phyloP scores from a whole-genome alignment of 2,113 vertebrate species.

The Silurus meridionalis region DNA sequence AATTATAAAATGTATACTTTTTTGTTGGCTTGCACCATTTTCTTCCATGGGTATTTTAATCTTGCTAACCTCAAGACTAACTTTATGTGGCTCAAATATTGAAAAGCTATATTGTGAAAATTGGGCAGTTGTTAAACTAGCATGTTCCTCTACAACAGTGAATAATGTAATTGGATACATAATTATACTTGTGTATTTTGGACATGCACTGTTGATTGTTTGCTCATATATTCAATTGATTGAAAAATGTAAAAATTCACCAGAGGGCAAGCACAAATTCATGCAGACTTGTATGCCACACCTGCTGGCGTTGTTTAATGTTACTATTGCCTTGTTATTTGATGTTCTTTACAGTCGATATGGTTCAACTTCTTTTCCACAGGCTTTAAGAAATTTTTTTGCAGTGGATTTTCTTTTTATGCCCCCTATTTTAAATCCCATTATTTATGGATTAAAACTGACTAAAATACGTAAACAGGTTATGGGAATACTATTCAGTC shows the following conservation, averaged over 20 bases:
- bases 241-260: conserved; percentile 34
- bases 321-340: conserved; percentile 45
- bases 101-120: conserved; percentile 52
- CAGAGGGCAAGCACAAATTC: conserved; percentile 35
- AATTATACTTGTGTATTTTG: conserved; percentile 36
- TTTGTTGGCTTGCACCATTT: conserved; percentile 46
- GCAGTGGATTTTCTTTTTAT: conserved; percentile 48
- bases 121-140: conserved; percentile 39
- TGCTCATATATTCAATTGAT: conserved; percentile 38
- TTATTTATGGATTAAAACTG: conserved; percentile 55
- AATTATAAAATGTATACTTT: conserved; percentile 27
- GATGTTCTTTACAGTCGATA: conserved; percentile 51
- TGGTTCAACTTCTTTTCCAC: conserved; percentile 39
- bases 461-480: conserved; percentile 37
- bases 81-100: conserved; percentile 49
- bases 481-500: conserved; percentile 8
- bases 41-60: conserved; percentile 18
- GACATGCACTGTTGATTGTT: conserved; percentile 44
- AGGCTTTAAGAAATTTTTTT: conserved; percentile 41
- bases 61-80: conserved; percentile 14
- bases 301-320: conserved; percentile 30
- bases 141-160: conserved; percentile 34
- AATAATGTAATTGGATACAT: conserved; percentile 44
- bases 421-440: conserved; percentile 50
- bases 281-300: conserved; percentile 48